These are phyloP conservation scores for Ruditapes philippinarum DNA, from an alignment of 1,140 invertebrate genomes.

Conservation along the genomic window DNA sequence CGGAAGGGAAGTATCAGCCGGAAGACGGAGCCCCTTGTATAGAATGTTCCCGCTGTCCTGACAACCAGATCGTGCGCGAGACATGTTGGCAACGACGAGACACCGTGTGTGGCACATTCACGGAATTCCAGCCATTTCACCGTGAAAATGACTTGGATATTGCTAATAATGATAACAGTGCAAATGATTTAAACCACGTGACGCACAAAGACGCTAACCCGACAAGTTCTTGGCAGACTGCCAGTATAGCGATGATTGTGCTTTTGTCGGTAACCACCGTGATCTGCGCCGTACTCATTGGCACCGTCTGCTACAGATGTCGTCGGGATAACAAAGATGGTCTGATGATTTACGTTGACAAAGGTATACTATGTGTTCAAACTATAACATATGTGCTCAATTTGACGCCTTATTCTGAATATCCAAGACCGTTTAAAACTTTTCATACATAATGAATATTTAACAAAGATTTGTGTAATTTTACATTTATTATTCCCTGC, in stretches of 20 bases:
- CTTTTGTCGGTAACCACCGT: constrained; percentile 23
- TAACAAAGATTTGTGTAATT: too few species aligned
- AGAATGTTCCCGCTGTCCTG: constrained; percentile 36
- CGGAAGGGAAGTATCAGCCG: constrained; percentile 29
- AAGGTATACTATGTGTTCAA: too few species aligned
- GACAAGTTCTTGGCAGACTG: constrained; percentile 20
- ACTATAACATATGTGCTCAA: too few species aligned
- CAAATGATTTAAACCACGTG: background rate
- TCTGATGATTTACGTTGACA: constrained; percentile 34
- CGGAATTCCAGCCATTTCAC: constrained; percentile 40
- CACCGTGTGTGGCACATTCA: constrained; percentile 46
- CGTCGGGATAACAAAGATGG: constrained; percentile 27
- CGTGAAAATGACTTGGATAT: background rate
- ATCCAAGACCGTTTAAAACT: too few species aligned
- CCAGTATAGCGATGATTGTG: constrained; percentile 29
- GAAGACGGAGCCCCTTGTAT: background rate
- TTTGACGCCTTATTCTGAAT: too few species aligned
- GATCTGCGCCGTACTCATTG: constrained; percentile 2
- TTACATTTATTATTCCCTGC: too few species aligned
- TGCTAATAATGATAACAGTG: background rate
- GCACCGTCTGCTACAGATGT: constrained; percentile 41
- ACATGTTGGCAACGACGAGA: constrained; percentile 34
- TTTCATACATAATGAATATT: too few species aligned
- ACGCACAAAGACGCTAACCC: background rate
- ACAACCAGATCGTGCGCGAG: constrained; percentile 48